Evolutionary conservation across 2,888 invertebrate genomes (phyloP).

Genomic region (Osedax frankpressi): DNA sequence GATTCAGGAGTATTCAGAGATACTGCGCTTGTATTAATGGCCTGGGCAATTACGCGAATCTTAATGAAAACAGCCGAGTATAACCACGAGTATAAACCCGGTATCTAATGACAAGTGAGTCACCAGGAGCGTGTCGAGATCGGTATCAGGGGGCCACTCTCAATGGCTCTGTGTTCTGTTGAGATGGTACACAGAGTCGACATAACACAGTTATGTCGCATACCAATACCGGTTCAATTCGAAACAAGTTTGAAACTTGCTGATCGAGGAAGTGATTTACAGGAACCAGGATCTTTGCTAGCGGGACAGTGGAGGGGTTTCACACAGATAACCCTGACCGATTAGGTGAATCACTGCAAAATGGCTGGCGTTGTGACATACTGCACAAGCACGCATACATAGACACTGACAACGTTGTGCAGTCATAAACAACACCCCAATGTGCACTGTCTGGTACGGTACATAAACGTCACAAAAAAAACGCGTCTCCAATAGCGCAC

Average conservation of each 20-base stretch:
- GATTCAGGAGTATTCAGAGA: background rate
- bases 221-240: background rate
- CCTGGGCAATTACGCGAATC: constrained; percentile 1
- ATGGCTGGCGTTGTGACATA: background rate
- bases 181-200: background rate
- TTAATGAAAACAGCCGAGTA: constrained; percentile 9
- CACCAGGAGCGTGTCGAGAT: constrained; percentile 4
- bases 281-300: constrained; percentile 3
- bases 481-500: background rate
- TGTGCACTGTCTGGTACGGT: constrained; percentile 6
- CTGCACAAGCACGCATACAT: background rate
- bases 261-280: background rate
- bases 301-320: background rate
- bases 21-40: background rate
- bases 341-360: background rate
- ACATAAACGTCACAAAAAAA: background rate
- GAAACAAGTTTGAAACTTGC: constrained; percentile 6
- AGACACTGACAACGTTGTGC: background rate
- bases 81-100: background rate
- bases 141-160: background rate
- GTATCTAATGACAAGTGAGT: constrained; percentile 5
- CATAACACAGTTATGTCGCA: background rate
- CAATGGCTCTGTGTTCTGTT: constrained; percentile 1
- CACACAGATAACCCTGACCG: background rate
- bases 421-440: constrained; percentile 8